phyloP scores from a whole-genome alignment of 2,888 invertebrate species.

The Sphinx pinastri region DNA sequence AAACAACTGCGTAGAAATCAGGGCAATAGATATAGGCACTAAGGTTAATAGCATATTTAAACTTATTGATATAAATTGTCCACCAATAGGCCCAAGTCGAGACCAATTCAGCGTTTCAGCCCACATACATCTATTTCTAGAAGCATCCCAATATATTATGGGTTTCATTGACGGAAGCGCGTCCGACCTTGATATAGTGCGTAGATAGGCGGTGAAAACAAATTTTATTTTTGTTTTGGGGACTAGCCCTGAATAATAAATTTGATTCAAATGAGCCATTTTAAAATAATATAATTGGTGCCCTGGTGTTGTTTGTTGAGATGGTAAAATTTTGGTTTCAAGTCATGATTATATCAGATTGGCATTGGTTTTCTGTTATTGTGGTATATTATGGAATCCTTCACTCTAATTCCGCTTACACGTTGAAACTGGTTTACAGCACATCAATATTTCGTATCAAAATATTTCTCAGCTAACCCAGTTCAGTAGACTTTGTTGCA shows the following conservation, averaged over 20 bases:
- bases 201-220: conserved; percentile 2
- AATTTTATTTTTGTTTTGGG: neutral
- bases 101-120: neutral
- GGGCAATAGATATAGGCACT: neutral
- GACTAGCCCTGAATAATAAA: neutral
- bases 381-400: too few relatives aligned
- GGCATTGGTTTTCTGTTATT: too few relatives aligned
- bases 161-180: conserved; percentile 17
- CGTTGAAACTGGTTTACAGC: too few relatives aligned
- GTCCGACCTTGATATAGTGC: neutral
- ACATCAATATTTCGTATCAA: too few relatives aligned
- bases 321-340: too few relatives aligned
- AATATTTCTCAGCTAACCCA: too few relatives aligned
- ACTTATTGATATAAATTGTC: neutral
- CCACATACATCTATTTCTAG: neutral
- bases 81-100: neutral
- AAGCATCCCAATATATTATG: neutral
- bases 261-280: too few relatives aligned
- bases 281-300: too few relatives aligned
- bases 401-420: too few relatives aligned
- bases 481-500: too few relatives aligned
- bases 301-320: too few relatives aligned
- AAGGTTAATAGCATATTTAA: conserved; percentile 3
- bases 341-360: too few relatives aligned
- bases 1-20: neutral